Conservation (phyloP, 2,113 vertebrate genomes). For the Platichthys stellatus region DNA sequence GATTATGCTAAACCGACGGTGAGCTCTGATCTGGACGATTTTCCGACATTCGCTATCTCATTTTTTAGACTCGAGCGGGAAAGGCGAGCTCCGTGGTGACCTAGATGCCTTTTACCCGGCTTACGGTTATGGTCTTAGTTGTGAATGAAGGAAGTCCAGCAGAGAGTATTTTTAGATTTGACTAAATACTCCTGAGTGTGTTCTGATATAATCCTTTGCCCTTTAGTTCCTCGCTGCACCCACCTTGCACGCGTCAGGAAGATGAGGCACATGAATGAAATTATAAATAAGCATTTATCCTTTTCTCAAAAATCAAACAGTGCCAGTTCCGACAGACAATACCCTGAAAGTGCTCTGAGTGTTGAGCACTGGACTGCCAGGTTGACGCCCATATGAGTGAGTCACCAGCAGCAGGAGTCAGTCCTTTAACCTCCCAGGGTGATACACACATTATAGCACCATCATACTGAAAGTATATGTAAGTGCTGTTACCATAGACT, state of each 20-base stretch:
- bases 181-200: not conserved
- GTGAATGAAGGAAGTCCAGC: conserved; percentile 23
- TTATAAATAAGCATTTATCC: not conserved
- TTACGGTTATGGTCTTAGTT: conserved; percentile 34
- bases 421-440: too few relatives aligned
- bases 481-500: too few relatives aligned
- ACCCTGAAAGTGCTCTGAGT: not conserved
- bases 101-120: conserved; percentile 33
- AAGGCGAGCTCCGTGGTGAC: conserved; percentile 32
- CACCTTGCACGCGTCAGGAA: not conserved
- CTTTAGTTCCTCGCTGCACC: not conserved
- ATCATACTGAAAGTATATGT: too few relatives aligned
- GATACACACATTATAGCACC: too few relatives aligned
- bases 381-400: not conserved
- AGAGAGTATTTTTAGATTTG: conserved; percentile 21
- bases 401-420: conserved; percentile 1
- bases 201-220: not conserved
- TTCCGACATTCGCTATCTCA: conserved; percentile 9
- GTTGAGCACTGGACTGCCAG: not conserved
- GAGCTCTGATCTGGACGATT: conserved; percentile 64
- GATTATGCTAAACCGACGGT: conserved; percentile 69
- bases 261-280: not conserved
- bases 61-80: conserved; percentile 21
- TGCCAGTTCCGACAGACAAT: not conserved
- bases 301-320: not conserved